A percentile compares a stretch with the other conserved stretches of the same genome.
phyloP scores from a whole-genome alignment of 2,888 invertebrate species.

The Acrobeloides nanus region DNA sequence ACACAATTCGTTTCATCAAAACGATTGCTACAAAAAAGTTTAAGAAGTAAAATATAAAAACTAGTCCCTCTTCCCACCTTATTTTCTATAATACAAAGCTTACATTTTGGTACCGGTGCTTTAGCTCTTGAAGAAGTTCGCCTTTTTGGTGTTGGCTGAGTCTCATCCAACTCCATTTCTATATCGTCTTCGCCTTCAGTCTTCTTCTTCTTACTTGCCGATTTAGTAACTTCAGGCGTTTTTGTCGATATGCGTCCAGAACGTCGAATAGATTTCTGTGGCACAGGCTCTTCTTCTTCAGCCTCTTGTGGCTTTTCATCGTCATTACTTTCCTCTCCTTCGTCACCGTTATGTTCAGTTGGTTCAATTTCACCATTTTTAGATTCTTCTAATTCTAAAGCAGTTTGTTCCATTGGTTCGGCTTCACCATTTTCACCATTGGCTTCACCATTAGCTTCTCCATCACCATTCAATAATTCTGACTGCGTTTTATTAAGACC shows the following conservation, averaged over 20 bases:
- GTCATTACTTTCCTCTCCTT: conserved; percentile 9
- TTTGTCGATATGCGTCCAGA: background rate
- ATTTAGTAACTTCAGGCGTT: conserved; percentile 7
- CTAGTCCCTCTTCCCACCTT: too few relatives aligned
- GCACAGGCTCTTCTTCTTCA: conserved; percentile 4
- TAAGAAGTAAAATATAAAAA: too few relatives aligned
- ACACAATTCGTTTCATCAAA: too few relatives aligned
- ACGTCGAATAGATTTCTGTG: too few relatives aligned
- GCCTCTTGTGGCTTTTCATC: conserved; percentile 4
- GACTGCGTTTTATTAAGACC: too few relatives aligned
- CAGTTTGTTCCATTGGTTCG: conserved; percentile 8
- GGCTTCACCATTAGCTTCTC: too few relatives aligned
- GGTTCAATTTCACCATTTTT: conserved; percentile 6
- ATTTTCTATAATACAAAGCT: too few relatives aligned
- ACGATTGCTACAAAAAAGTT: too few relatives aligned
- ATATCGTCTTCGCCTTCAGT: background rate
- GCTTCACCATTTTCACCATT: background rate
- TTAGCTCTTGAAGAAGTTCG: background rate
- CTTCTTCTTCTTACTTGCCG: conserved; percentile 11
- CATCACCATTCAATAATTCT: too few relatives aligned
- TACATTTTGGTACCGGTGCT: conserved; percentile 8
- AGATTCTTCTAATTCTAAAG: conserved; percentile 1
- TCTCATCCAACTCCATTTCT: conserved; percentile 3
- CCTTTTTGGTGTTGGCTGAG: background rate
- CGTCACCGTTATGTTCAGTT: conserved; percentile 7